Evolutionary conservation across 1,140 invertebrate genomes (phyloP).

Genomic region (Gonioctena quinquepunctata): DNA sequence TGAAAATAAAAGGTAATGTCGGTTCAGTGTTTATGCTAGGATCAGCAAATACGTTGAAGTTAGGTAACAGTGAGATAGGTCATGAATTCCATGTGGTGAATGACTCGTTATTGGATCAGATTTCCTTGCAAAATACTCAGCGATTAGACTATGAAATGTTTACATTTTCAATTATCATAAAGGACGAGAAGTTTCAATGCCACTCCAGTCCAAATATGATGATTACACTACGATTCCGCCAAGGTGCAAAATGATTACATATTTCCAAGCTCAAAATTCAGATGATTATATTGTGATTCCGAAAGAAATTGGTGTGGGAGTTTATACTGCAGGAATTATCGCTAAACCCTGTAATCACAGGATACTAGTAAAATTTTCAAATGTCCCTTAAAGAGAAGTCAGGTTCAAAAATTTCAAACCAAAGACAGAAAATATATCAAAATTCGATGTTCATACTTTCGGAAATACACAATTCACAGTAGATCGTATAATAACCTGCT

Average conservation of each 20-base stretch:
- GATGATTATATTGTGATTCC: slow-evolving; percentile 26
- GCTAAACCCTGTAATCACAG: slow-evolving; percentile 2
- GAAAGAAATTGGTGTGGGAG: slow-evolving; percentile 23
- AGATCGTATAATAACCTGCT: slow-evolving; percentile 18
- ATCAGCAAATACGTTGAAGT: background rate
- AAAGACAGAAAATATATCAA: slow-evolving; percentile 16
- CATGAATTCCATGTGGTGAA: slow-evolving; percentile 27
- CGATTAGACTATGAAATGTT: slow-evolving; percentile 26
- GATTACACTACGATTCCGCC: slow-evolving; percentile 21
- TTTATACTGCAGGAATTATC: slow-evolving; percentile 24
- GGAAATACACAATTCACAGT: slow-evolving; percentile 14
- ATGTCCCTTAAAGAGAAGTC: slow-evolving; percentile 24
- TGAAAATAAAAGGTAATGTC: slow-evolving; percentile 17
- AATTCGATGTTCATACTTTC: slow-evolving; percentile 25
- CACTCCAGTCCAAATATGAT: slow-evolving; percentile 15
- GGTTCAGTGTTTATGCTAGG: slow-evolving; percentile 11
- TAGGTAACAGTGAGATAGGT: background rate
- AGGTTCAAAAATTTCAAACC: slow-evolving; percentile 28
- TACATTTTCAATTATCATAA: slow-evolving; percentile 13
- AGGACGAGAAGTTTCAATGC: slow-evolving; percentile 5
- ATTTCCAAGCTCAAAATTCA: slow-evolving; percentile 18
- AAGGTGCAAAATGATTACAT: slow-evolving; percentile 25
- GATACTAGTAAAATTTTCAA: slow-evolving; percentile 26
- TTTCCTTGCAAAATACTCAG: slow-evolving; percentile 23
- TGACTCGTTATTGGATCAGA: slow-evolving; percentile 28